Evolutionary conservation across 2,888 invertebrate genomes (phyloP).

Genomic region (Lepidochitona cinerea): DNA sequence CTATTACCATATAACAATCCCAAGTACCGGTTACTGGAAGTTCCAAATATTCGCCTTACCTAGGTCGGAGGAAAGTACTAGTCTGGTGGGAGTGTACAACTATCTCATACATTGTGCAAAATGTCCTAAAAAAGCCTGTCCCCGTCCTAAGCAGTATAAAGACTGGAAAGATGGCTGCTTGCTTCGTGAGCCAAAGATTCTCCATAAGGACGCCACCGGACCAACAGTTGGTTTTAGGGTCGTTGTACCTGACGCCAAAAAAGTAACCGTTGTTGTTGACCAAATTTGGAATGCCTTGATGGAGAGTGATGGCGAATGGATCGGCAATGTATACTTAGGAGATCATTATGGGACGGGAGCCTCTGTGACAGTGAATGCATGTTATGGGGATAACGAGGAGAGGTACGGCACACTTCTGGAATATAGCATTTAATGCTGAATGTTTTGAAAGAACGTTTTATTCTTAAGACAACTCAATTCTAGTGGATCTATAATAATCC

Average conservation of each 20-base stretch:
- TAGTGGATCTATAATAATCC: too few species aligned
- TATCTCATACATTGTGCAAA: conserved; percentile 62
- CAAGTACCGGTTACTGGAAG: conserved; percentile 66
- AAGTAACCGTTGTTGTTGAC: conserved; percentile 65
- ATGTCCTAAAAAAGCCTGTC: conserved; percentile 43
- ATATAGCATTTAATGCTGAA: neutral
- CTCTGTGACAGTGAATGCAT: neutral
- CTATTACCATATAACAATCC: conserved; percentile 46
- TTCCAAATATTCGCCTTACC: conserved; percentile 67
- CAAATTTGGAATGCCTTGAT: conserved; percentile 46
- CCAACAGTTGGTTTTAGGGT: conserved; percentile 51
- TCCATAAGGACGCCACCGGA: conserved; percentile 48
- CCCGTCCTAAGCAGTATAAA: conserved; percentile 69
- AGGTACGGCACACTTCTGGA: neutral
- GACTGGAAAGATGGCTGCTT: conserved; percentile 67
- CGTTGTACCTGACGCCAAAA: conserved; percentile 60
- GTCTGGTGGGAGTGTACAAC: conserved; percentile 68
- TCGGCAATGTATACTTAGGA: neutral
- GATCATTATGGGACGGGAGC: neutral
- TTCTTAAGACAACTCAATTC: too few species aligned
- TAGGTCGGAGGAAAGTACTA: conserved; percentile 63
- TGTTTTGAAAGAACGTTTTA: too few species aligned
- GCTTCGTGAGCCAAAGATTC: conserved; percentile 56
- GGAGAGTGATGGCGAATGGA: neutral
- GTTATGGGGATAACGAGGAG: neutral